Percentiles rank a stretch among this genome's conserved stretches.
Conservation (phyloP, 2,888 invertebrate genomes). For the Drosophila nr. perissopoda region DNA sequence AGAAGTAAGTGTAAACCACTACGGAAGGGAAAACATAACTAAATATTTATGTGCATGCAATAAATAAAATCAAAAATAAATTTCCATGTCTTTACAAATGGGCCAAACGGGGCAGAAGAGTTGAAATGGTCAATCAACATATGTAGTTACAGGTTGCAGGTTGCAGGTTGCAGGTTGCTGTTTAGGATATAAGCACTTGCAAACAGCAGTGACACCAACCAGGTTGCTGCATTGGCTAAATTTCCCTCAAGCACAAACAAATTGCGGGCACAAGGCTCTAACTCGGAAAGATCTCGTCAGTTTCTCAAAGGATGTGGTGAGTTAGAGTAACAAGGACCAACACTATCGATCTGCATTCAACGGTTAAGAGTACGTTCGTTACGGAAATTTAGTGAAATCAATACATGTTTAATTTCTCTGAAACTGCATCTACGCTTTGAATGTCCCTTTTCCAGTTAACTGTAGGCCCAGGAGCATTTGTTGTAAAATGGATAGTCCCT, state of each 20-base stretch:
- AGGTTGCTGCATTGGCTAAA: background rate
- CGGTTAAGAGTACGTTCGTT: too few relatives aligned
- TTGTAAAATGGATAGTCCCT: background rate
- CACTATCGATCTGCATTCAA: background rate
- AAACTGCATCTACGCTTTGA: background rate
- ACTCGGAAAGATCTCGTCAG: background rate
- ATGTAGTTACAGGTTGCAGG: background rate
- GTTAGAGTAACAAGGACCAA: background rate
- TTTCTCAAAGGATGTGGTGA: background rate
- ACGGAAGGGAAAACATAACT: constrained; percentile 48
- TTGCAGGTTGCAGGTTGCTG: background rate
- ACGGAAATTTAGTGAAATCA: background rate
- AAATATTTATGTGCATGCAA: constrained; percentile 83
- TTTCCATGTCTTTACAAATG: constrained; percentile 5
- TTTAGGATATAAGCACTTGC: background rate
- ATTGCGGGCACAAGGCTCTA: background rate
- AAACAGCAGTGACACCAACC: background rate
- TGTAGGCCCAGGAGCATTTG: background rate
- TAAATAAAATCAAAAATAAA: constrained; percentile 56
- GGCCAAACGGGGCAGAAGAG: background rate
- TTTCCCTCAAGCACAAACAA: background rate
- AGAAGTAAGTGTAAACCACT: constrained; percentile 50
- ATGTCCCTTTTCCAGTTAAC: background rate
- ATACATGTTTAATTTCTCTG: background rate
- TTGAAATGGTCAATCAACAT: background rate